Conservation (phyloP, 1,140 invertebrate species). For the Rhynchophorus ferrugineus region DNA sequence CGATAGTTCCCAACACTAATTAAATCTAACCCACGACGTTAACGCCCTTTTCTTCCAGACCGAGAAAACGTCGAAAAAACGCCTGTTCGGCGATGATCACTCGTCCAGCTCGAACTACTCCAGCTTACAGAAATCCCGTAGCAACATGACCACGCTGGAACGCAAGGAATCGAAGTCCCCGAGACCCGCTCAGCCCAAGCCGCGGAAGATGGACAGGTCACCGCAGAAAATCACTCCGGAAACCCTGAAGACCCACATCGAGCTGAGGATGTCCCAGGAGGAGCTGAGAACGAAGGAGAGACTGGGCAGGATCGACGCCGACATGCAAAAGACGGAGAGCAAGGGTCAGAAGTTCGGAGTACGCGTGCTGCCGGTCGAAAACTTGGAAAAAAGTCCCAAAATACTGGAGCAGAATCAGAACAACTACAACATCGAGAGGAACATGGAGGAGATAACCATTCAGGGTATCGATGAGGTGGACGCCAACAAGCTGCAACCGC, state of each 20-base stretch:
- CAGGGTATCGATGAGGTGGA: constrained; percentile 46
- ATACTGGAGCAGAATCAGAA: constrained; percentile 37
- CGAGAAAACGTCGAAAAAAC: constrained; percentile 38
- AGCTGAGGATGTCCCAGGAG: constrained; percentile 37
- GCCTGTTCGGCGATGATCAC: constrained; percentile 42
- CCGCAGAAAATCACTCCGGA: constrained; percentile 25
- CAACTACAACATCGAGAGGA: constrained; percentile 40
- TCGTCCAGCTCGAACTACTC: constrained; percentile 43
- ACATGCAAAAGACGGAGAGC: constrained; percentile 45
- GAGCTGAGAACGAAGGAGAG: constrained; percentile 41
- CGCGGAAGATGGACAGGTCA: constrained; percentile 15
- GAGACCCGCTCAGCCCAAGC: constrained; percentile 13
- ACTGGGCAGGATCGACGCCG: constrained; percentile 42
- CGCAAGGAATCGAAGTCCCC: constrained; percentile 33
- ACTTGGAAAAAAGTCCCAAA: constrained; percentile 42
- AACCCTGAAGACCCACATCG: constrained; percentile 42
- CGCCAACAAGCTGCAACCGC: constrained; percentile 22
- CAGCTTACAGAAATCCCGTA: constrained; percentile 41
- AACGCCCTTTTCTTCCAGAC: constrained; percentile 6
- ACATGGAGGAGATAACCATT: constrained; percentile 40
- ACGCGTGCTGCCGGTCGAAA: constrained; percentile 52
- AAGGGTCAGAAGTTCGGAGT: constrained; percentile 61
- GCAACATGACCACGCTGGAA: constrained; percentile 35
- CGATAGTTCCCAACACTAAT: no score
- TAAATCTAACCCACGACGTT: no score